Conservation (phyloP, 1,140 invertebrate species). For the Daktulosphaira vitifoliae region DNA sequence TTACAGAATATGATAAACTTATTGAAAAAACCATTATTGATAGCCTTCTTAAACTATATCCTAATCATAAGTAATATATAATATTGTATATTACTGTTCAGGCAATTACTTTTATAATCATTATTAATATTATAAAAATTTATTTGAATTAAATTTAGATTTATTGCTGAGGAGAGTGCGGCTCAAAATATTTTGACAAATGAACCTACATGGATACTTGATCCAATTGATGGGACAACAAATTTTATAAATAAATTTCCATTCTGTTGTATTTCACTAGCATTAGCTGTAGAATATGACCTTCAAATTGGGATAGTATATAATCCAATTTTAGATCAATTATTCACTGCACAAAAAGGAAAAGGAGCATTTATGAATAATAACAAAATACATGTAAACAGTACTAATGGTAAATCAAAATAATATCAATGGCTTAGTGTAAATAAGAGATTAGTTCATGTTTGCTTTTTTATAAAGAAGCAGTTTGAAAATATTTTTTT, state of each 20-base stretch:
- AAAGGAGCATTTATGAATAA: constrained; percentile 85
- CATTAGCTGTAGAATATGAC: constrained; percentile 43
- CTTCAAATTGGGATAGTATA: constrained; percentile 76
- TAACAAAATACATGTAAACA: constrained; percentile 60
- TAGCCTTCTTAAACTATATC: constrained; percentile 66
- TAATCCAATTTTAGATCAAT: constrained; percentile 77
- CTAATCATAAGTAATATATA: constrained; percentile 66
- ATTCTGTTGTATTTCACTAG: constrained; percentile 72
- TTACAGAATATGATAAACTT: constrained; percentile 90
- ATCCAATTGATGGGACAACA: constrained; percentile 84
- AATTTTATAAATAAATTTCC: constrained; percentile 84
- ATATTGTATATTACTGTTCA: background rate
- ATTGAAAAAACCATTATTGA: constrained; percentile 80
- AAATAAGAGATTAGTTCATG: too few relatives aligned
- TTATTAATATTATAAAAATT: too few relatives aligned
- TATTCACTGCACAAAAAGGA: constrained; percentile 78
- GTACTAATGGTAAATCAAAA: constrained; percentile 48
- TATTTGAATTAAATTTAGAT: too few relatives aligned
- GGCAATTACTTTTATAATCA: too few relatives aligned
- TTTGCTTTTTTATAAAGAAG: too few relatives aligned
- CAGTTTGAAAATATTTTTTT: too few relatives aligned
- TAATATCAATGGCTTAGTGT: too few relatives aligned
- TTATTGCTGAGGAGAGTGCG: constrained; percentile 92
- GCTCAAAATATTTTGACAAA: constrained; percentile 68
- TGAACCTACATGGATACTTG: constrained; percentile 95